phyloP scores from a whole-genome alignment of 2,888 invertebrate genomes.

The Conchocele bisecta region DNA sequence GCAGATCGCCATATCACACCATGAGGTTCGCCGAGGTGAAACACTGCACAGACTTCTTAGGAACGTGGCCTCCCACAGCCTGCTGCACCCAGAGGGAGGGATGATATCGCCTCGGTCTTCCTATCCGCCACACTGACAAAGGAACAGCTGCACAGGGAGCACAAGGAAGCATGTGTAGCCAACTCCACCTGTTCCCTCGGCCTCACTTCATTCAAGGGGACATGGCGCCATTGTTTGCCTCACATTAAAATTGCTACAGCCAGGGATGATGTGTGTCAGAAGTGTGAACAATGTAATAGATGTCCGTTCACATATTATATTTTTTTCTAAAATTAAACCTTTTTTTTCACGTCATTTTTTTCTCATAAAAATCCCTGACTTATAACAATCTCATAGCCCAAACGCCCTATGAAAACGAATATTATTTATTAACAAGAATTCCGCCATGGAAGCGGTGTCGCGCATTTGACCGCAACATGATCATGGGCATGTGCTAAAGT shows the following conservation, averaged over 20 bases:
- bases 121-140: constrained; percentile 1
- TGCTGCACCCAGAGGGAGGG: neutral
- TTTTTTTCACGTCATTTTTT: too few relatives aligned
- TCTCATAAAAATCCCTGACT: too few relatives aligned
- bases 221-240: constrained; percentile 22
- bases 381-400: too few relatives aligned
- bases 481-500: too few relatives aligned
- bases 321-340: too few relatives aligned
- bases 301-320: too few relatives aligned
- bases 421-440: too few relatives aligned
- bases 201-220: constrained; percentile 10
- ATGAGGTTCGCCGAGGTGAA: neutral
- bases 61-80: neutral
- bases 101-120: neutral
- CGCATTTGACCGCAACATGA: too few relatives aligned
- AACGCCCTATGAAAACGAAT: too few relatives aligned
- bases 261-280: constrained; percentile 31
- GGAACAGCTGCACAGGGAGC: neutral
- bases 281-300: constrained; percentile 25
- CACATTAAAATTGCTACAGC: constrained; percentile 30
- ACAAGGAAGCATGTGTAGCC: neutral
- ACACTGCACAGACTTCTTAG: neutral
- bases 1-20: constrained; percentile 5
- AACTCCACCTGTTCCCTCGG: neutral
- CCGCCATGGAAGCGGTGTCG: too few relatives aligned